Evolutionary conservation across 2,888 invertebrate species (phyloP), one percentile per base, ranked within the genome.

Genomic region (Drosophila paramelanica): DNA sequence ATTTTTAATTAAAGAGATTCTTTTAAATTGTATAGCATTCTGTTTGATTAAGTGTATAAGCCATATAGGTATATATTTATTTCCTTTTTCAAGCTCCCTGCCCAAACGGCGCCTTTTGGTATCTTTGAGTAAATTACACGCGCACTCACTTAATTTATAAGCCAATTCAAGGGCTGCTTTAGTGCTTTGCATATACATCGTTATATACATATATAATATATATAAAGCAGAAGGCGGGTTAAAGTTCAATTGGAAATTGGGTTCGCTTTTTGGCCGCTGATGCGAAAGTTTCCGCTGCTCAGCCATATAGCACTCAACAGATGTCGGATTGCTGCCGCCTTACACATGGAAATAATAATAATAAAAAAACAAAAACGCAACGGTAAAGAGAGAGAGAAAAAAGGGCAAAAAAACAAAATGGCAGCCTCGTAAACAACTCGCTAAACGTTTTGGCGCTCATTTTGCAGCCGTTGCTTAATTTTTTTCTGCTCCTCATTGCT

Each of bases 371-470:
- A 45, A 38, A 51, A 39, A 42, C 27, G 17, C 25, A 17, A 17
- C 17, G 5, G 39, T n/a, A 68, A 36, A 42, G 7, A n/a, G 7
- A n/a, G 7, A 27, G 4, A 4, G 23, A 45, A 46, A 27, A 41
- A 17, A n/a, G 39, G 14, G 43, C 33, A 41, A 41, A 69, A 70
- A 71, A 77, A 67, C 50, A 69, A 81, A 84, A 71, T 73, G 81
- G 78, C 70, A 86, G 68, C 70, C 77, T 79, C 84, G 82, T 87
- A 83, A 87, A 83, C 84, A 83, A 87, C 81, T 84, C 66, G 84
- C 87, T 84, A 83, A 83, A 83, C 86, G 81, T 83, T 82, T 82
- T 78, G 82, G 76, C 84, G 82, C 78, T 82, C 82, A 86, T 86
- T 82, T 82, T 68, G 87, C 82, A 82, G 87, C 81, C 81, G 82